Evolutionary conservation across 2,888 invertebrate genomes (phyloP), one percentile per base, ranked within the genome.

Genomic region (Timema podura): DNA sequence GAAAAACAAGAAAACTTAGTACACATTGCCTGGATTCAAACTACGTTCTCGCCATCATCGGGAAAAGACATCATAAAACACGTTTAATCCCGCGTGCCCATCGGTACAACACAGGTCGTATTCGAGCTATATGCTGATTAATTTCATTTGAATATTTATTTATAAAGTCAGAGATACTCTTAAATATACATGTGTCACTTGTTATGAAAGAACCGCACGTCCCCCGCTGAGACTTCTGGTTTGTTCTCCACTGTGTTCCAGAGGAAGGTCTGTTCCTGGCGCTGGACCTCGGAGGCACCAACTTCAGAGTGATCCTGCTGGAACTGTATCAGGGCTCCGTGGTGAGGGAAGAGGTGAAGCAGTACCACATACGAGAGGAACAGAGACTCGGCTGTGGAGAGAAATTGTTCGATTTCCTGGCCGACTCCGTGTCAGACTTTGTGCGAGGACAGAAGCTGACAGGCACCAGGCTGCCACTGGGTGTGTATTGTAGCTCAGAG

Each of bases 251-350:
- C 30, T 30, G 30, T 30, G 44, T 44, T 16, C 48, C 66, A 90
- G 90, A 91, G 83, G 86, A 88, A 74, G 92, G 92, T 0, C 83
- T 88, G 66, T 93, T 86, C 79, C 80, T 93, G 75, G 92, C 92
- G 5, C 81, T 93, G 74, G 93, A 93, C 80, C 84, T 93, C 71
- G 93, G 93, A 5, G 92, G 93, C 30, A 65, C 69, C 16, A 69
- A 69, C 82, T 92, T 92, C 80, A 85, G 93, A 10, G 87, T 93
- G 13, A 82, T 92, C 45, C 81, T 89, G 57, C 80, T 91, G 75
- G 87, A 88, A 75, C 80, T 92, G 74, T 77, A 77, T 6, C 80
- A 81, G 10, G 89, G 89, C 0, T 79, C 81, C 69, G 81, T 87
- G 15, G 79, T 85, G 45, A 80, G 85, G 5, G 86, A 89, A 77